These are phyloP conservation scores for Nephrotoma flavescens DNA, from an alignment of 2,888 invertebrate genomes.

Conservation along the genomic window DNA sequence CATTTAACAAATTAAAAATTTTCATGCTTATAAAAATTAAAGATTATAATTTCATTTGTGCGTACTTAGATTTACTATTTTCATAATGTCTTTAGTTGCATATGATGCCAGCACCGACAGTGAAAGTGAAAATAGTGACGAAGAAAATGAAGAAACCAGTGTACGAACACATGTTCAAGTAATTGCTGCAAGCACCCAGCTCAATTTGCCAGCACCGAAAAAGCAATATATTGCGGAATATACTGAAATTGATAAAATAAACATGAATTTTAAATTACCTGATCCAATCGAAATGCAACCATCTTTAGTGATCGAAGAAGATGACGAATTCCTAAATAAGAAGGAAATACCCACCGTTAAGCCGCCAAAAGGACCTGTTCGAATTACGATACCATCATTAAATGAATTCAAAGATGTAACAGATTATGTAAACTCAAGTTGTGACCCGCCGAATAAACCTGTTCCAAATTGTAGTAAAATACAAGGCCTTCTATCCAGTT, in stretches of 20 bases:
- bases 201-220: neutral
- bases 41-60: neutral
- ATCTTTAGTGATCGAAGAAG: constrained; percentile 33
- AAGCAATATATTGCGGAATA: neutral
- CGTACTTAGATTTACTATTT: neutral
- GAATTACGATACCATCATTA: constrained; percentile 53
- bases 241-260: constrained; percentile 16
- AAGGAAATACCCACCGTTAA: constrained; percentile 33
- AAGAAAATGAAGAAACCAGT: constrained; percentile 17
- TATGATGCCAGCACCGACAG: constrained; percentile 39
- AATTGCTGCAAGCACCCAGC: neutral
- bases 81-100: constrained; percentile 44
- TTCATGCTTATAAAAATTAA: too few relatives aligned
- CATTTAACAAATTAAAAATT: neutral
- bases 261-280: constrained; percentile 16
- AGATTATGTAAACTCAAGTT: constrained; percentile 16
- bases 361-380: constrained; percentile 34
- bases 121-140: constrained; percentile 15
- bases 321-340: constrained; percentile 48
- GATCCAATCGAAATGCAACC: constrained; percentile 18
- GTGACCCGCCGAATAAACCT: neutral
- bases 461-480: constrained; percentile 5
- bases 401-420: constrained; percentile 33
- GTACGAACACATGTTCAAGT: constrained; percentile 13
- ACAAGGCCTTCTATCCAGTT: constrained; percentile 45